These are phyloP conservation scores for Epsilonema sp. DNA, from an alignment of 2,888 invertebrate genomes.

Conservation along the genomic window DNA sequence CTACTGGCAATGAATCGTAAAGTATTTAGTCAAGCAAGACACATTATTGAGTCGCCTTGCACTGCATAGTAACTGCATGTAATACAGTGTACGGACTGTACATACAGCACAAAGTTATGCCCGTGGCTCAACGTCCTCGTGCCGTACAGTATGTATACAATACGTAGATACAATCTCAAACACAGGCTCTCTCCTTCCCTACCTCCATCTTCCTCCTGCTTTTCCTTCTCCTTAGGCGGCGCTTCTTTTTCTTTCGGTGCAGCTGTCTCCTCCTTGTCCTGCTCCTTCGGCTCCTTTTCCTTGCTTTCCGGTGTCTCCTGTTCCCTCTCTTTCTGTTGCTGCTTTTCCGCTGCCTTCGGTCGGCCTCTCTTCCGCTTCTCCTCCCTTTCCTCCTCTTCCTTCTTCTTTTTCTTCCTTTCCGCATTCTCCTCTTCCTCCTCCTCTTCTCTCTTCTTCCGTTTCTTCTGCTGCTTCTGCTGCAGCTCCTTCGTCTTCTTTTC, in stretches of 20 bases:
- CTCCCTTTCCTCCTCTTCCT: neutral
- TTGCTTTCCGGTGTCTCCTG: slow-evolving; percentile 27
- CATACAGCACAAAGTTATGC: too few species aligned
- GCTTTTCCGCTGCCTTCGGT: slow-evolving; percentile 22
- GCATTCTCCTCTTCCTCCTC: slow-evolving; percentile 9
- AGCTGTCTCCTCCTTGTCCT: slow-evolving; percentile 42
- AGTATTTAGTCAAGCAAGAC: too few species aligned
- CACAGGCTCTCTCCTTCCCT: too few species aligned
- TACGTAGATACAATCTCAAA: too few species aligned
- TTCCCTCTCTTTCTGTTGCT: slow-evolving; percentile 49
- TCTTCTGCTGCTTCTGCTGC: neutral
- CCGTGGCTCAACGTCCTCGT: too few species aligned
- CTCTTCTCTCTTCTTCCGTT: slow-evolving; percentile 32
- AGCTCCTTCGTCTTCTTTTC: slow-evolving; percentile 30
- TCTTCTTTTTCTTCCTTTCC: slow-evolving; percentile 1
- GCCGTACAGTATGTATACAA: too few species aligned
- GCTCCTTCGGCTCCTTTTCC: slow-evolving; percentile 40
- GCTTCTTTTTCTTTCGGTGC: neutral
- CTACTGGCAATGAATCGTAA: too few species aligned
- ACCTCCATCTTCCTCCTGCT: too few species aligned
- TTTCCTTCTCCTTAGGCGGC: too few species aligned
- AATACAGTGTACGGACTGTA: too few species aligned
- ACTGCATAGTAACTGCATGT: too few species aligned
- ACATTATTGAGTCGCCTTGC: too few species aligned
- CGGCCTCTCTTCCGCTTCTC: slow-evolving; percentile 7